phyloP scores from a whole-genome alignment of 1,140 invertebrate species.

The Caenorhabditis latens region DNA sequence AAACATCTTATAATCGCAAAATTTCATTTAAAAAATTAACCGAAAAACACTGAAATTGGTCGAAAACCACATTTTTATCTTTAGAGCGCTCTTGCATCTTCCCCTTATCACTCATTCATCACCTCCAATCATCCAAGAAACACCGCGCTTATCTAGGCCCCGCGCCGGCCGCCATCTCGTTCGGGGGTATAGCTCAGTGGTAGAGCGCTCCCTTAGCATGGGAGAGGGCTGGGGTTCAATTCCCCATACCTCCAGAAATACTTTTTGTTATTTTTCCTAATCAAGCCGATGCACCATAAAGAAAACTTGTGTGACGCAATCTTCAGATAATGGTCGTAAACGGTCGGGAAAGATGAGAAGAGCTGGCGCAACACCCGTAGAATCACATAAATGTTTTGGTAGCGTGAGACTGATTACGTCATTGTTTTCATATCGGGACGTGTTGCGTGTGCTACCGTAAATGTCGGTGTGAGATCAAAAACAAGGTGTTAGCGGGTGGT shows the following conservation, averaged over 20 bases:
- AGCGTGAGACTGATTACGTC: not conserved
- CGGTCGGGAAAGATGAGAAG: conserved; percentile 31
- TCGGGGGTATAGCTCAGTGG: conserved; percentile 52
- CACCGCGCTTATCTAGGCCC: too few relatives aligned
- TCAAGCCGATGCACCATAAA: too few relatives aligned
- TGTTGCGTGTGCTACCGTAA: conserved; percentile 10
- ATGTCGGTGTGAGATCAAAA: not conserved
- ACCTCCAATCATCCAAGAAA: too few relatives aligned
- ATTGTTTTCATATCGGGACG: not conserved
- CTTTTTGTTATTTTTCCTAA: not conserved
- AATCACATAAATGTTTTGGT: conserved; percentile 12
- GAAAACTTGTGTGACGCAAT: too few relatives aligned
- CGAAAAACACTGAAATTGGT: too few relatives aligned
- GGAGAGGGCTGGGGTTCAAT: conserved; percentile 60
- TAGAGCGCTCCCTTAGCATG: conserved; percentile 54
- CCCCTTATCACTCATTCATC: too few relatives aligned
- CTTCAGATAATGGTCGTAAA: not conserved
- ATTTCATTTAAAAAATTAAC: too few relatives aligned
- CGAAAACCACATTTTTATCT: too few relatives aligned
- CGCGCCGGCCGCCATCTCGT: too few relatives aligned
- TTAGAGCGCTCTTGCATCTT: too few relatives aligned
- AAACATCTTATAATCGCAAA: too few relatives aligned
- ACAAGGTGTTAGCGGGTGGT: not conserved
- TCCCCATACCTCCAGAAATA: conserved; percentile 60
- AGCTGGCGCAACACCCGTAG: not conserved